phyloP scores from a whole-genome alignment of 2,113 vertebrate genomes.

The Pristiophorus japonicus region DNA sequence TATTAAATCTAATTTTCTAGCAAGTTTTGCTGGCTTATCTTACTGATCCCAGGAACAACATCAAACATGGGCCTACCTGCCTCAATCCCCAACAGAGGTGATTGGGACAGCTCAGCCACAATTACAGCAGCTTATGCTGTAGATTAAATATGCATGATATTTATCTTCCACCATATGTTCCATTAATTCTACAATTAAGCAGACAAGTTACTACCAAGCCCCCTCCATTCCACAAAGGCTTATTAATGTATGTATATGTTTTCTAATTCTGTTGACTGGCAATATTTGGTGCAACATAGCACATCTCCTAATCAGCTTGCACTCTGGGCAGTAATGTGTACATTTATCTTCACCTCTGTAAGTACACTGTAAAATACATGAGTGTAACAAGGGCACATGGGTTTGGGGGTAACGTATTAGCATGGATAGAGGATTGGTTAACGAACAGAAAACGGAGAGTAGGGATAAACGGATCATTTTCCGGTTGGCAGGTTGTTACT shows the following conservation, averaged over 20 bases:
- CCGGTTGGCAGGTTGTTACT: too few species aligned
- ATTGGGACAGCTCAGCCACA: background rate
- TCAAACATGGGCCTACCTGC: background rate
- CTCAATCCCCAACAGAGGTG: background rate
- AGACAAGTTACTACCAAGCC: background rate
- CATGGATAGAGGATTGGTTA: too few species aligned
- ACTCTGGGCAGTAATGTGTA: background rate
- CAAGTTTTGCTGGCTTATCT: background rate
- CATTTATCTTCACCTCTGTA: background rate
- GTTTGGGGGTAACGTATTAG: too few species aligned
- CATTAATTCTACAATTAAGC: background rate
- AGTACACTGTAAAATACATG: too few species aligned
- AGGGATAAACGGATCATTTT: too few species aligned
- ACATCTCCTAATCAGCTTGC: background rate
- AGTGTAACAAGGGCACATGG: too few species aligned
- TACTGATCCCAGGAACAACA: background rate
- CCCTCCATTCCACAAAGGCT: background rate
- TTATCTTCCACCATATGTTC: background rate
- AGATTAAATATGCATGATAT: background rate
- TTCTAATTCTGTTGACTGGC: background rate
- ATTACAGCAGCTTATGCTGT: background rate
- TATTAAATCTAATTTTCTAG: background rate
- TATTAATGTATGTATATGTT: background rate
- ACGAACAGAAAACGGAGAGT: too few species aligned
- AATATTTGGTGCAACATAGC: background rate